Percentiles rank a stretch among this genome's conserved stretches.
phyloP scores from a whole-genome alignment of 2,113 vertebrate genomes.

The Microcebus ravelobensis region DNA sequence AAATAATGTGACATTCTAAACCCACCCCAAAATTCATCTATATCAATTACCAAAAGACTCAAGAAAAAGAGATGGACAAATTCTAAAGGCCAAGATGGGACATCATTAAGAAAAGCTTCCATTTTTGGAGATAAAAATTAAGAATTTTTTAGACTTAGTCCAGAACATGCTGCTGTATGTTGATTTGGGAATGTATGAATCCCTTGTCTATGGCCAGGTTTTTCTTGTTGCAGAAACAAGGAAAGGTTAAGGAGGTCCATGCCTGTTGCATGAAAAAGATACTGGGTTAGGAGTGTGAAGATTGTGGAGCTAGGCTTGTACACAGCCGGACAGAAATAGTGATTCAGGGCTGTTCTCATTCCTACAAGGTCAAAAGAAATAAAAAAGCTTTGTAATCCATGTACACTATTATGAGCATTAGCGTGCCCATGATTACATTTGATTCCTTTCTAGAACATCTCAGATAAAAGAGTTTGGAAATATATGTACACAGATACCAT shows the following conservation, averaged over 20 bases:
- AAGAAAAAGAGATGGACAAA: conserved; percentile 50
- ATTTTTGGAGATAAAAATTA: conserved; percentile 21
- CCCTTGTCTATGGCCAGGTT: not conserved
- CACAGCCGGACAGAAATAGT: conserved; percentile 50
- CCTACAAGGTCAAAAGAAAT: conserved; percentile 68
- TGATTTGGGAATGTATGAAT: not conserved
- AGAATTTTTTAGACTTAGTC: not conserved
- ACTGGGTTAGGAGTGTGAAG: not conserved
- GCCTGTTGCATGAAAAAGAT: not conserved
- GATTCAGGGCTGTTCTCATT: conserved; percentile 67
- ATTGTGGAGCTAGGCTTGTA: conserved; percentile 47
- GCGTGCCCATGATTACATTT: conserved; percentile 44
- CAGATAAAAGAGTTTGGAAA: conserved; percentile 50
- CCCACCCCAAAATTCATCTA: not conserved
- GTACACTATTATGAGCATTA: conserved; percentile 61
- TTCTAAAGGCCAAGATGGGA: conserved; percentile 33
- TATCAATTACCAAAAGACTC: conserved; percentile 1
- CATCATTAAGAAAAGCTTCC: not conserved
- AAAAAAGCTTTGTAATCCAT: conserved; percentile 58
- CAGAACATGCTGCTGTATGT: not conserved
- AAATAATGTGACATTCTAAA: conserved; percentile 33
- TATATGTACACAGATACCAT: not conserved
- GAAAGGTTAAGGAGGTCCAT: not conserved
- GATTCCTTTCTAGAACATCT: conserved; percentile 67
- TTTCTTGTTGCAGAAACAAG: not conserved